These are phyloP conservation scores for Galerucella calmariensis DNA, from an alignment of 2,888 invertebrate species.

Conservation along the genomic window DNA sequence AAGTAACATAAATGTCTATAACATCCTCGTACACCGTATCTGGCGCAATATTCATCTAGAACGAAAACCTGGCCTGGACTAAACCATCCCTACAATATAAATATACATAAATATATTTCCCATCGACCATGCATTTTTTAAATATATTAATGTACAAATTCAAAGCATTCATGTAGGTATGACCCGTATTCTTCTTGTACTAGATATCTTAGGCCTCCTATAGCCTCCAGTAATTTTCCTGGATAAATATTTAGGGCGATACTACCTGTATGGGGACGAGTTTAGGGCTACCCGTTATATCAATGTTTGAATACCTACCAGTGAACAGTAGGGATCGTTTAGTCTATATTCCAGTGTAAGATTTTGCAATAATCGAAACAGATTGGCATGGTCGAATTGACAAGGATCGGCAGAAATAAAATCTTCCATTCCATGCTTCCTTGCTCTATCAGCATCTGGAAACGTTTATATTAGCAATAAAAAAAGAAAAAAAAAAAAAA, in stretches of 20 bases:
- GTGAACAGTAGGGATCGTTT: constrained; percentile 97
- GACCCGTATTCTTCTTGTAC: too few species aligned
- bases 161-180: too few species aligned
- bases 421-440: constrained; percentile 99
- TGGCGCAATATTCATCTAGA: constrained; percentile 96
- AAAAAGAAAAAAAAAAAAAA: too few species aligned
- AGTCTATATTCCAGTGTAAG: constrained; percentile 94
- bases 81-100: constrained; percentile 90
- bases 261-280: too few species aligned
- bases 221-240: too few species aligned
- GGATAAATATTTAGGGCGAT: too few species aligned
- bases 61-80: constrained; percentile 99
- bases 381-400: constrained; percentile 92
- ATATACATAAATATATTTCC: constrained; percentile 35
- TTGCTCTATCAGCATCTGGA: constrained; percentile 91
- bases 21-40: constrained; percentile 97
- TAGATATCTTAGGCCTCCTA: too few species aligned
- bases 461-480: constrained; percentile 41
- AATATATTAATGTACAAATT: too few species aligned
- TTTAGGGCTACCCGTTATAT: too few species aligned
- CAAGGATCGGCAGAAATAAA: constrained; percentile 99
- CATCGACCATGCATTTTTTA: background rate
- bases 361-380: constrained; percentile 93
- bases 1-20: constrained; percentile 96
- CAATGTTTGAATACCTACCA: constrained; percentile 71